Evolutionary conservation across 2,888 invertebrate species (phyloP), one percentile per base, ranked within the genome.

Genomic region (Habroteleia sp.): DNA sequence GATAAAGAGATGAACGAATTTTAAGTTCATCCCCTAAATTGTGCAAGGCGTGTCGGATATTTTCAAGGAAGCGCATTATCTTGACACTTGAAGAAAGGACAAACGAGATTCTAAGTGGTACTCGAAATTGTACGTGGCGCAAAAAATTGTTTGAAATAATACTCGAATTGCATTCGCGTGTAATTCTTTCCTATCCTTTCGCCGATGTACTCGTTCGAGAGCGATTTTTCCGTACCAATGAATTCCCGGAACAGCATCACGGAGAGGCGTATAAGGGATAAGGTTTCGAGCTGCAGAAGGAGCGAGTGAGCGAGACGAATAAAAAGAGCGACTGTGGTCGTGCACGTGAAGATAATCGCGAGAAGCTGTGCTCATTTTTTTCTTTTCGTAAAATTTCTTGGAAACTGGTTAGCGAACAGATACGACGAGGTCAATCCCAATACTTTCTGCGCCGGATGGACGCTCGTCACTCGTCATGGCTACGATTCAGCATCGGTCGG

Each of bases 341-440:
- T 62, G 74, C 73, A 56, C 65, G 73, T 58, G 66, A 68, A 71
- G 76, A 76, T 76, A 73, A 77, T 78, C 78, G 75, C 62, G 62
- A 62, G 62, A 56, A 48, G 37, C 56, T 42, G 35, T 42, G 23
- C 52, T 72, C 62, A 42, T 29, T 52, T 58, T 60, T 56, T 54
- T 76, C 77, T 79, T 81, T 80, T 72, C 44, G 23, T 68, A 60
- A 78, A 79, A 78, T 82, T 80, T 79, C 81, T 74, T 46, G 56
- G 80, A 78, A 82, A 84, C 82, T 82, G 81, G 79, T 80, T 77
- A 75, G 68, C 35, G 77, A 52, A 25, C 63, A 63, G 77, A 79
- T 74, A 69, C 62, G 48, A 27, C 48, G 69, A 66, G 48, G 60
- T 39, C 69, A 65, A 37, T 65, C 31, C 60, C 69, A 35, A 69